These are phyloP conservation scores for Hyposoter dolosus DNA, from an alignment of 2,888 invertebrate genomes.

Conservation along the genomic window DNA sequence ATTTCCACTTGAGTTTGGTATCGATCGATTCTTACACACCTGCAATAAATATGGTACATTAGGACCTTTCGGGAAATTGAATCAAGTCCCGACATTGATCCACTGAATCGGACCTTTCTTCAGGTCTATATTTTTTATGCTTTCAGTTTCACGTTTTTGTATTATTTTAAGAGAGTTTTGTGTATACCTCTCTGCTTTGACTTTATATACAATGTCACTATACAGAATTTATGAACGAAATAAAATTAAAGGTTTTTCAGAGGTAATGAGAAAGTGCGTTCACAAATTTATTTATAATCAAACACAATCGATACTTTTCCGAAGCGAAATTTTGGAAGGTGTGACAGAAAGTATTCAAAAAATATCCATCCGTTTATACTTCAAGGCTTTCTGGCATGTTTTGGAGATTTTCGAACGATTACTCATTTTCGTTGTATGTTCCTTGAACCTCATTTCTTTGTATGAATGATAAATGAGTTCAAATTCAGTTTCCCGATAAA, in stretches of 20 bases:
- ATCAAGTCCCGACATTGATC: not conserved
- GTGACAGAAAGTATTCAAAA: not conserved
- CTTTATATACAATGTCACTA: not conserved
- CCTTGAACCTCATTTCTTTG: not conserved
- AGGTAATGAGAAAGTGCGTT: not conserved
- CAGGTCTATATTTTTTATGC: not conserved
- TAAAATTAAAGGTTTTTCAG: not conserved
- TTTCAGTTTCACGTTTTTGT: not conserved
- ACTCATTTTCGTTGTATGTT: not conserved
- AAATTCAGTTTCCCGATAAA: not conserved
- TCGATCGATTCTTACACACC: slow-evolving; percentile 3
- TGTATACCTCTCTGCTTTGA: not conserved
- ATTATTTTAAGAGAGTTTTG: not conserved
- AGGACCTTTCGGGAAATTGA: not conserved
- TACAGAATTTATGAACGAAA: not conserved
- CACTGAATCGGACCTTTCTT: not conserved
- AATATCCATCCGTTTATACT: not conserved
- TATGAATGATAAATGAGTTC: not conserved
- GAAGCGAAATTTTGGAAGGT: not conserved
- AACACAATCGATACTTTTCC: not conserved
- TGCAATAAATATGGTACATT: slow-evolving; percentile 12
- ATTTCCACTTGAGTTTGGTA: not conserved
- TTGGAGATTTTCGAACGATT: no score
- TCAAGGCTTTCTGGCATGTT: not conserved
- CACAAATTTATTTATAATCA: not conserved